Conservation (phyloP, 2,888 invertebrate species). For the Euproctis similis region DNA sequence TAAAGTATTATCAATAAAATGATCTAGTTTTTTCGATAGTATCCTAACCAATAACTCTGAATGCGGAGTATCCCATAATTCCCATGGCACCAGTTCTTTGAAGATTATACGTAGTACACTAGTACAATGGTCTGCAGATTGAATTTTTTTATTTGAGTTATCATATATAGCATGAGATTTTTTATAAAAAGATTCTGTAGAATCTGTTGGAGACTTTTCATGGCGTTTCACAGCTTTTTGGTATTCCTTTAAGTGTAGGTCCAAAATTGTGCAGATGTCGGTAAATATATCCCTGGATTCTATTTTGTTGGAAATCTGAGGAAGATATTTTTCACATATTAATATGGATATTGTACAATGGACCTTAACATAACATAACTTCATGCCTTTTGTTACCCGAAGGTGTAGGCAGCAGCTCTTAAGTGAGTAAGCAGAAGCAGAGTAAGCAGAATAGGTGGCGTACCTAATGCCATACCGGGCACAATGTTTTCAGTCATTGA, state of each 20-base stretch:
- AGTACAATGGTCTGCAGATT: conserved; percentile 75
- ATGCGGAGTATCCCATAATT: conserved; percentile 80
- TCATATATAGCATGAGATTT: conserved; percentile 49
- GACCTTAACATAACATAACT: too few species aligned
- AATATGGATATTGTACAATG: too few species aligned
- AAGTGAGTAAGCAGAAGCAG: too few species aligned
- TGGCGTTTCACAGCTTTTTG: conserved; percentile 76
- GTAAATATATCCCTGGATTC: conserved; percentile 63
- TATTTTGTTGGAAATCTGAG: conserved; percentile 62
- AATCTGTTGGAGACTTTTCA: conserved; percentile 54
- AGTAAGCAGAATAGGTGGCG: too few species aligned
- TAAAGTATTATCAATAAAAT: conserved; percentile 60
- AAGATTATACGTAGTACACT: conserved; percentile 76
- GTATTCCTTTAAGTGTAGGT: conserved; percentile 79
- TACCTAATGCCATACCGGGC: too few species aligned
- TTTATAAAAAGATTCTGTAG: conserved; percentile 69
- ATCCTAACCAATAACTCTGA: conserved; percentile 78
- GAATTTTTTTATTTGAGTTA: conserved; percentile 37
- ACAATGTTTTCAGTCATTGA: too few species aligned
- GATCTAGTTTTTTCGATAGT: conserved; percentile 74
- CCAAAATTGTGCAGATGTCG: conserved; percentile 68
- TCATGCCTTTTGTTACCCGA: too few species aligned
- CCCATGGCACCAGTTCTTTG: conserved; percentile 80
- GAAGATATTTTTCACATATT: neutral
- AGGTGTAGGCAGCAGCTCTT: too few species aligned